A percentile compares a stretch with the other conserved stretches of the same genome.
Evolutionary conservation across 2,113 vertebrate genomes (phyloP).

Genomic region (rabbit (Oryctolagus cuniculus)): DNA sequence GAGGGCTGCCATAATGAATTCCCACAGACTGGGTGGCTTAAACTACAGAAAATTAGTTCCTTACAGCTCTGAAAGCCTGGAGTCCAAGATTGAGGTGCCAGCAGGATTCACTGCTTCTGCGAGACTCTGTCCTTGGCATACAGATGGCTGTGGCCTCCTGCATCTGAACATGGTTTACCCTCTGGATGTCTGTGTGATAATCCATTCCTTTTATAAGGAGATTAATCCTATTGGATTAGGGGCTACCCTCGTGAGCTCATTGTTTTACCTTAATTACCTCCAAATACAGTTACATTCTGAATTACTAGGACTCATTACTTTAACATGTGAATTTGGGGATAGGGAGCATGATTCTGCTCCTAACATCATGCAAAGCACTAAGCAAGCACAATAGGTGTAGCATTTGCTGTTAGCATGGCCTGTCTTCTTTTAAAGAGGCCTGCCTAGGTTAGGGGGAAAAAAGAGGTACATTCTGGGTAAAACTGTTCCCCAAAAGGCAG

Average conservation of each 20-base stretch:
- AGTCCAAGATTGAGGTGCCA: not conserved
- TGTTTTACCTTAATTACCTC: not conserved
- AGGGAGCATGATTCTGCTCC: not conserved
- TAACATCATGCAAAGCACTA: not conserved
- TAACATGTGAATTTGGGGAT: not conserved
- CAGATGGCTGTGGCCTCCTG: not conserved
- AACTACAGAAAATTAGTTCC: not conserved
- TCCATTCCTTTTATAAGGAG: not conserved
- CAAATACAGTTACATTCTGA: not conserved
- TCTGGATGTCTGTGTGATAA: not conserved
- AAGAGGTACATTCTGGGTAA: not conserved
- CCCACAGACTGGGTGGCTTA: too few species aligned
- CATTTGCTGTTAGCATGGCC: not conserved
- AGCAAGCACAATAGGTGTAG: not conserved
- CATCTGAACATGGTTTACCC: not conserved
- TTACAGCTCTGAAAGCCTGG: not conserved
- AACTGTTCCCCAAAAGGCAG: not conserved
- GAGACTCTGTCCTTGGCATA: not conserved
- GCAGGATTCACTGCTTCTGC: not conserved
- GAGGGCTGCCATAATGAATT: not conserved
- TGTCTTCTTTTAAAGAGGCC: not conserved
- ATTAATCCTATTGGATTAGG: not conserved
- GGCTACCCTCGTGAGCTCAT: too few species aligned
- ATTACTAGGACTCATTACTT: not conserved
- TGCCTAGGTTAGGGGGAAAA: not conserved